Evolutionary conservation across 1,140 invertebrate species (phyloP).

Genomic region (Tyrophagus putrescentiae): DNA sequence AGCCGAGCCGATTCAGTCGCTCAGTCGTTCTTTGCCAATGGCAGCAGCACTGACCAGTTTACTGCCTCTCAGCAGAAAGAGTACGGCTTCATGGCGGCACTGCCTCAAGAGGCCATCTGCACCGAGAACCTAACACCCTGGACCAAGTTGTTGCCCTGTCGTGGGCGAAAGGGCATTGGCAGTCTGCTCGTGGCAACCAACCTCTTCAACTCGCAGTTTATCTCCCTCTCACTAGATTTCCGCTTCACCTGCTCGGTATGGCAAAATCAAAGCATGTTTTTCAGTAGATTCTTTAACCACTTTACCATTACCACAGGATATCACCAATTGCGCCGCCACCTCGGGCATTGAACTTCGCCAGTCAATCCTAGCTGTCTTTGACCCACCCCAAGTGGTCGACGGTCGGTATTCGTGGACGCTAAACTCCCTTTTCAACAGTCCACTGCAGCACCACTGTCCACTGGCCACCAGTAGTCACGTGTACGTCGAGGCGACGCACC

Average conservation of each 20-base stretch:
- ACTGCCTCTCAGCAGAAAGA: too few relatives aligned
- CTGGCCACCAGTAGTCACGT: slow-evolving; percentile 57
- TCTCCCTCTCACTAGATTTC: slow-evolving; percentile 73
- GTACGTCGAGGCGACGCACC: slow-evolving; percentile 60
- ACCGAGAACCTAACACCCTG: slow-evolving; percentile 97
- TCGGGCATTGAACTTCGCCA: slow-evolving; percentile 57
- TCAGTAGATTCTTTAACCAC: background rate
- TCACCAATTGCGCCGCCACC: slow-evolving; percentile 44
- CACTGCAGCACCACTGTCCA: slow-evolving; percentile 57
- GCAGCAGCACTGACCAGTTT: background rate
- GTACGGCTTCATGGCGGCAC: slow-evolving; percentile 39
- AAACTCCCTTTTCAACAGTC: slow-evolving; percentile 65
- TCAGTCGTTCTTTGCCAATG: too few relatives aligned
- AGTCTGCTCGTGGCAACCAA: slow-evolving; percentile 73
- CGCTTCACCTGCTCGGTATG: slow-evolving; percentile 53
- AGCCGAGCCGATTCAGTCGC: background rate
- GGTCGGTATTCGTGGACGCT: slow-evolving; percentile 52
- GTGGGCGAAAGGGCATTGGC: slow-evolving; percentile 53
- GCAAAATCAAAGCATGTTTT: slow-evolving; percentile 7
- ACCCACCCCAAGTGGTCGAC: slow-evolving; percentile 37
- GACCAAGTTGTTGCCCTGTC: slow-evolving; percentile 86
- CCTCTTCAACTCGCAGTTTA: slow-evolving; percentile 83
- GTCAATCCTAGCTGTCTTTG: slow-evolving; percentile 69
- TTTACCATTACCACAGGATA: slow-evolving; percentile 30
- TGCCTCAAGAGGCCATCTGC: slow-evolving; percentile 89